phyloP scores from a whole-genome alignment of 2,797 vertebrate genomes.

The Rachycentron canadum region DNA sequence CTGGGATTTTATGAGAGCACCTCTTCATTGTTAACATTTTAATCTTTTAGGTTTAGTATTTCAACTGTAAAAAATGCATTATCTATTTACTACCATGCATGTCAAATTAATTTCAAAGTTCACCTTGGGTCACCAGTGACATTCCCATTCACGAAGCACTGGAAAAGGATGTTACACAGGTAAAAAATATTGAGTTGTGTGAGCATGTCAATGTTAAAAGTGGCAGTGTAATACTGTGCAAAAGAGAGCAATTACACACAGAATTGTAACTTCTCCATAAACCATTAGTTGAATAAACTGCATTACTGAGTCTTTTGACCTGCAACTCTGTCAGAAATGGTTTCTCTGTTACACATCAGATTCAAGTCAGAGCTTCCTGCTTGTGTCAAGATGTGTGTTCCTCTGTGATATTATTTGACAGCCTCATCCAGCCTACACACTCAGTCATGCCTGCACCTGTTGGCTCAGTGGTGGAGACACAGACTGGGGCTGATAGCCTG shows the following conservation, averaged over 20 bases:
- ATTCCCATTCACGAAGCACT: not conserved
- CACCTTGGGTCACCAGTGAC: not conserved
- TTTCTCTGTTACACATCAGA: not conserved
- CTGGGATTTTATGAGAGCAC: not conserved
- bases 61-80: not conserved
- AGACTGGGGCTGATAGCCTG: conserved; percentile 15
- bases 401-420: not conserved
- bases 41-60: not conserved
- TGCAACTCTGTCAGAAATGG: not conserved
- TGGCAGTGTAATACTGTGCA: not conserved
- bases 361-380: not conserved
- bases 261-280: not conserved
- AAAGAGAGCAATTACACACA: not conserved
- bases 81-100: too few relatives aligned
- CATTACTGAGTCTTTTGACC: not conserved
- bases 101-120: too few relatives aligned
- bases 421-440: not conserved
- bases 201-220: not conserved
- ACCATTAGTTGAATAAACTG: too few relatives aligned
- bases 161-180: not conserved
- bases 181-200: not conserved
- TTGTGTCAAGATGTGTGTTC: not conserved
- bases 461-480: not conserved
- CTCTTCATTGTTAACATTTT: not conserved
- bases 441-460: conserved; percentile 13